phyloP scores from a whole-genome alignment of 1,140 invertebrate species.

The Pseudomyrmex dendroicus region DNA sequence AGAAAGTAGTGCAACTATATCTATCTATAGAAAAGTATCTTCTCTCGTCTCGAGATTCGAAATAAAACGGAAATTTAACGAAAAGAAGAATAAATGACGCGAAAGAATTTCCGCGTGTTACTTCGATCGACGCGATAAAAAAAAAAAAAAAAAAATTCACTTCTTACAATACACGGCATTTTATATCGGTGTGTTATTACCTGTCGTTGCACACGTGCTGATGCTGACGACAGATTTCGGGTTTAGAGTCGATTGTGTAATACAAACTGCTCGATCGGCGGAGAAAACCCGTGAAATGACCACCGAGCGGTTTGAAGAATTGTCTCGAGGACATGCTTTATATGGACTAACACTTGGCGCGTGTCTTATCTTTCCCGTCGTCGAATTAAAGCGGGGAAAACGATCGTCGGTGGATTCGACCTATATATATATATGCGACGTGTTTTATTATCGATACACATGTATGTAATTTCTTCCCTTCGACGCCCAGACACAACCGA shows the following conservation, averaged over 20 bases:
- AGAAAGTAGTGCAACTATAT: neutral
- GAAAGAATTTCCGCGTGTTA: neutral
- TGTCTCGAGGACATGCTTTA: slow-evolving; percentile 61
- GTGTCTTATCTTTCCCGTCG: slow-evolving; percentile 2
- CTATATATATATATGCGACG: too few relatives aligned
- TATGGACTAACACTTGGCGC: slow-evolving; percentile 11
- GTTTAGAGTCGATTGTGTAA: slow-evolving; percentile 55
- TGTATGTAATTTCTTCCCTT: too few relatives aligned
- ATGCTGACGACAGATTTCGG: slow-evolving; percentile 13
- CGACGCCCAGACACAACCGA: neutral
- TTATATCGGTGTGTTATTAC: slow-evolving; percentile 32
- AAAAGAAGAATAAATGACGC: neutral
- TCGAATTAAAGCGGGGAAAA: neutral
- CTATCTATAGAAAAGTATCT: too few relatives aligned
- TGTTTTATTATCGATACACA: slow-evolving; percentile 1
- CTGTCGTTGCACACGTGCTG: slow-evolving; percentile 33
- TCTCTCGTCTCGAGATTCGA: neutral
- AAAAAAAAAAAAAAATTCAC: neutral
- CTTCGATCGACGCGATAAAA: too few relatives aligned
- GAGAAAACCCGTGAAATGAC: slow-evolving; percentile 31
- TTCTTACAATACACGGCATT: neutral
- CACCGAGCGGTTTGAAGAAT: slow-evolving; percentile 53
- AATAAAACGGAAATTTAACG: neutral
- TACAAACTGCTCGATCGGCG: slow-evolving; percentile 47
- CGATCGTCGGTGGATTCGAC: neutral